Percentiles rank a stretch among this genome's conserved stretches.
phyloP scores from a whole-genome alignment of 2,113 vertebrate species.

The Rhizomys pruinosus region DNA sequence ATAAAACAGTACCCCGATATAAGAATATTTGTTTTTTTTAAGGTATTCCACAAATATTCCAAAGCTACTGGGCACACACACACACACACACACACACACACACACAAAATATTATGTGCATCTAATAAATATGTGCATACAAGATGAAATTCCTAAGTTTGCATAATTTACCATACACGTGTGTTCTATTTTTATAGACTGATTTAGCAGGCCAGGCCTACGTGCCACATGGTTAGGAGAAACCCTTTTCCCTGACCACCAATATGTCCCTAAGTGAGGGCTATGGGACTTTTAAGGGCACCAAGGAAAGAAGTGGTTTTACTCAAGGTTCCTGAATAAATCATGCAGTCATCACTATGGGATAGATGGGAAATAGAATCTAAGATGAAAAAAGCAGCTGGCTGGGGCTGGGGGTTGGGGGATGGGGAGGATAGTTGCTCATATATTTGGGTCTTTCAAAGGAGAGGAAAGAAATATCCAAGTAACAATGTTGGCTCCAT shows the following conservation, averaged over 20 bases:
- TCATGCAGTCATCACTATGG: neutral
- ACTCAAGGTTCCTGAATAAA: neutral
- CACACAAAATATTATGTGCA: neutral
- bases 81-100: neutral
- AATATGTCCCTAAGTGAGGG: neutral
- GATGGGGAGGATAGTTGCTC: too few relatives aligned
- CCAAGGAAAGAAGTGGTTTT: constrained; percentile 20
- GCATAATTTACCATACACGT: constrained; percentile 35
- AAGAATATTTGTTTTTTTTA: neutral
- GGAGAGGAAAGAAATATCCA: neutral
- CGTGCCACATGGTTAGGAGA: neutral
- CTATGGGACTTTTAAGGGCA: neutral
- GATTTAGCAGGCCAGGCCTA: neutral
- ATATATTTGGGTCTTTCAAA: neutral
- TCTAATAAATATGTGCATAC: constrained; percentile 58
- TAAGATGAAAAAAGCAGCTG: neutral
- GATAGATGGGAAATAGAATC: neutral
- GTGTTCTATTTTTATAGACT: constrained; percentile 33
- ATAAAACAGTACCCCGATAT: neutral
- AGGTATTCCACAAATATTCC: constrained; percentile 2
- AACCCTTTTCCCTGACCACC: neutral
- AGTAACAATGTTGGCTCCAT: neutral
- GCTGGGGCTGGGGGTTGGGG: fast-evolving
- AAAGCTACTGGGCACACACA: neutral
- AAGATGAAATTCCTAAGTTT: constrained; percentile 21